These are phyloP conservation scores for Pseudopleuronectes americanus DNA, from an alignment of 2,797 vertebrate genomes.

Conservation along the genomic window DNA sequence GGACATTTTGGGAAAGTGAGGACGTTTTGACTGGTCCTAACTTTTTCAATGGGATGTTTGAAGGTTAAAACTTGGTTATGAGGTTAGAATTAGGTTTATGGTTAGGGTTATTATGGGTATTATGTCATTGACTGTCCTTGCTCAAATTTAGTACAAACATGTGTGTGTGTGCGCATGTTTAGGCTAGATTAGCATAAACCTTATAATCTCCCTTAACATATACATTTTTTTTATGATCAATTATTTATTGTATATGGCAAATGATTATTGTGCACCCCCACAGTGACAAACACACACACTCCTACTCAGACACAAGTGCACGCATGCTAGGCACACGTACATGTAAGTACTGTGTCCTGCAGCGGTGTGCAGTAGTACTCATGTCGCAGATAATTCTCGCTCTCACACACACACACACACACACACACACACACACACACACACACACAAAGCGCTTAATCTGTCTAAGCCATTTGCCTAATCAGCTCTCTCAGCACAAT, in stretches of 20 bases:
- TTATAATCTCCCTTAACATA: conserved; percentile 20
- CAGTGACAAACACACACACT: not conserved
- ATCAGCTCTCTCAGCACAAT: conserved; percentile 68
- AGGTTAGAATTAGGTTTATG: no score
- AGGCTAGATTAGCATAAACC: conserved; percentile 35
- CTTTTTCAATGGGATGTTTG: no score
- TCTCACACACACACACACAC: conserved; percentile 31
- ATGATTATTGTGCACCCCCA: conserved; percentile 25
- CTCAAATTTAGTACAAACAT: not conserved
- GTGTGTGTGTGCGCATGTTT: conserved; percentile 4
- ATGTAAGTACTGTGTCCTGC: conserved; percentile 7
- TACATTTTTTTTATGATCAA: conserved; percentile 22
- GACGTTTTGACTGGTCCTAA: no score
- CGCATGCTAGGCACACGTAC: conserved; percentile 11
- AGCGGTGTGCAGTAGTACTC: conserved; percentile 24
- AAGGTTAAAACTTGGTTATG: no score
- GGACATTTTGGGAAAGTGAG: no score
- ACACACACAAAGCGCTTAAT: conserved; percentile 58
- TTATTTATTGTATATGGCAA: conserved; percentile 20
- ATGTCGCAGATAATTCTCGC: conserved; percentile 6
- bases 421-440: conserved; percentile 34
- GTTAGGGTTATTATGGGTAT: no score
- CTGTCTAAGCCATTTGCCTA: conserved; percentile 72
- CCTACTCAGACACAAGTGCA: conserved; percentile 1
- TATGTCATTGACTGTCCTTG: no score